A percentile compares a stretch with the other conserved stretches of the same genome.
Evolutionary conservation across 2,113 vertebrate species (phyloP).

Genomic region (Lepidothrix coronata): DNA sequence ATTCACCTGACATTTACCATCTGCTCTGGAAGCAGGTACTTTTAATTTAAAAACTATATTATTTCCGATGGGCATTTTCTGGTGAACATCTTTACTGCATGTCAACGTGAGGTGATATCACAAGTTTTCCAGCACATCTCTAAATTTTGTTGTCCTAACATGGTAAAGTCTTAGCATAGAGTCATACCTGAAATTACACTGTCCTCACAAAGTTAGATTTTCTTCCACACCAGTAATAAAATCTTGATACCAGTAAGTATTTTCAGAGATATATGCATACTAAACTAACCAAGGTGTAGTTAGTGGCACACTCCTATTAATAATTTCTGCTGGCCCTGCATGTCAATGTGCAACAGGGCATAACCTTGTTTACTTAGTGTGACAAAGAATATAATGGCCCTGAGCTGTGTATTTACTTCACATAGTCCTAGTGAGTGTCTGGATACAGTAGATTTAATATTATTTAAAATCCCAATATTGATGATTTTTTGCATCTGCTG

Average conservation of each 20-base stretch:
- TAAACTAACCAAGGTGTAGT: background rate
- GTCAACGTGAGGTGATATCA: background rate
- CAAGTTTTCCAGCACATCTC: background rate
- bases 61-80: background rate
- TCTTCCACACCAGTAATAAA: background rate
- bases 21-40: background rate
- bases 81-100: background rate
- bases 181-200: background rate
- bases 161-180: background rate
- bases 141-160: background rate
- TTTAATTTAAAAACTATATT: background rate
- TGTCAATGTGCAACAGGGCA: background rate
- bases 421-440: background rate
- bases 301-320: background rate
- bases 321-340: background rate
- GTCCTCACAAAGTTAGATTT: background rate
- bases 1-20: background rate
- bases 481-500: constrained; percentile 34
- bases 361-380: background rate
- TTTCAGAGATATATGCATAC: background rate
- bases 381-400: background rate
- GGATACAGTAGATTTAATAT: background rate
- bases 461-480: background rate
- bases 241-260: background rate
- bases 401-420: background rate